These are phyloP conservation scores for Aporrectodea caliginosa DNA, from an alignment of 1,140 invertebrate genomes.

Conservation along the genomic window DNA sequence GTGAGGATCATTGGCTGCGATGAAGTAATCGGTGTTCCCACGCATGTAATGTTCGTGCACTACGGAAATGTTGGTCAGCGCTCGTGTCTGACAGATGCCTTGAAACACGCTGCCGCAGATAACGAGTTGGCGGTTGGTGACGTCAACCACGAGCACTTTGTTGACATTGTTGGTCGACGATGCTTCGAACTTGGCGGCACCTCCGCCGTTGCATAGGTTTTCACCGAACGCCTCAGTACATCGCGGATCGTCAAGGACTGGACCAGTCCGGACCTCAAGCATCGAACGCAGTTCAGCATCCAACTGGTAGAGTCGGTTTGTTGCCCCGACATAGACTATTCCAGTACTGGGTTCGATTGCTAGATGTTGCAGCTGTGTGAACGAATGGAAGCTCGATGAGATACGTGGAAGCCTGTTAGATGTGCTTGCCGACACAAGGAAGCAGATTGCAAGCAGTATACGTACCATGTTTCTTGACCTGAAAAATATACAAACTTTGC, in stretches of 20 bases:
- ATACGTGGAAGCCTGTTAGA: neutral
- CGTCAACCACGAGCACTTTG: constrained; percentile 92
- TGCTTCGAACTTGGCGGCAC: constrained; percentile 53
- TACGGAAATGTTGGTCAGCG: constrained; percentile 81
- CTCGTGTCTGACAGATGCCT: constrained; percentile 82
- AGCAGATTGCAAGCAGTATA: too few species aligned
- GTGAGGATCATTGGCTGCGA: constrained; percentile 89
- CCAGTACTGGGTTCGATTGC: constrained; percentile 88
- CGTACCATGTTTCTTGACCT: too few species aligned
- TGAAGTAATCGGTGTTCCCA: constrained; percentile 58
- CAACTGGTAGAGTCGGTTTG: constrained; percentile 88
- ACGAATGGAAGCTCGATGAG: neutral
- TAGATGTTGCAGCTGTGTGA: constrained; percentile 48
- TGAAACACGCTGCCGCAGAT: constrained; percentile 84
- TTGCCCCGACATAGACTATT: constrained; percentile 83
- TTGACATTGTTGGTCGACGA: constrained; percentile 84
- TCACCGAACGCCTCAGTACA: constrained; percentile 32
- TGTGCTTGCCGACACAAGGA: too few species aligned
- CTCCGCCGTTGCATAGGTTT: constrained; percentile 15
- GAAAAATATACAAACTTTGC: too few species aligned
- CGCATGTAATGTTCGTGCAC: constrained; percentile 72
- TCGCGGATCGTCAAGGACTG: constrained; percentile 40
- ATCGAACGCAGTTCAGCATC: constrained; percentile 63
- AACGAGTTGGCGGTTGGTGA: constrained; percentile 79
- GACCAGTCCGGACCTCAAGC: constrained; percentile 58